Conservation (phyloP, 2,888 invertebrate species). For the Cantharis rufa region DNA sequence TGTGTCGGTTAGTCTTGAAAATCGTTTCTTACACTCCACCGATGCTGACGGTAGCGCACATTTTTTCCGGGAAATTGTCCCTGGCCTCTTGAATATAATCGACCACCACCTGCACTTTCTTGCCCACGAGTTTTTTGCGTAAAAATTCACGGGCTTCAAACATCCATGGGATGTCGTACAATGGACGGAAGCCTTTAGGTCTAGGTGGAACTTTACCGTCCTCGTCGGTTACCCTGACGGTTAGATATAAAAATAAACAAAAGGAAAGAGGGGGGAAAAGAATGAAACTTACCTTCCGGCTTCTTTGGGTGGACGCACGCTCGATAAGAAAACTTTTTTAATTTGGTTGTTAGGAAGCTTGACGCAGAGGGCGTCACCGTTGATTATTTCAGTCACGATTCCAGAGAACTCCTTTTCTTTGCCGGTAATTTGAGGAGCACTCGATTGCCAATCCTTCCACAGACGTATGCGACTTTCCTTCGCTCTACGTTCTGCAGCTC, state of each 20-base stretch:
- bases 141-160: conserved; percentile 97
- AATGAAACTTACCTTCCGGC: conserved; percentile 38
- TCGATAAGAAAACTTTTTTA: conserved; percentile 94
- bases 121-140: conserved; percentile 92
- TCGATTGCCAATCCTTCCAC: conserved; percentile 90
- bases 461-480: conserved; percentile 84
- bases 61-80: conserved; percentile 92
- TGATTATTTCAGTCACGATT: conserved; percentile 86
- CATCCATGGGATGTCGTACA: conserved; percentile 99
- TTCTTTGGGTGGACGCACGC: conserved; percentile 91
- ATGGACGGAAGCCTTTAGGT: conserved; percentile 80
- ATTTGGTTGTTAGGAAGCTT: conserved; percentile 76
- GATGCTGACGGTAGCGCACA: conserved; percentile 88
- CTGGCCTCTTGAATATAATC: conserved; percentile 97
- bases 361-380: conserved; percentile 91
- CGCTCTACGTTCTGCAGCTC: conserved; percentile 83
- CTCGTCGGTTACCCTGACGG: conserved; percentile 60
- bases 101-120: conserved; percentile 87
- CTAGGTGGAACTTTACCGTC: conserved; percentile 70
- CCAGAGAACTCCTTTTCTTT: conserved; percentile 83
- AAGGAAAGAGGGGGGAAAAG: no score
- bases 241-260: no score
- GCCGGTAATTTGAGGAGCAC: conserved; percentile 70
- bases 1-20: not conserved
- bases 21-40: conserved; percentile 69